These are phyloP conservation scores for Grantiella picta DNA, from an alignment of 2,113 vertebrate genomes.

Conservation along the genomic window DNA sequence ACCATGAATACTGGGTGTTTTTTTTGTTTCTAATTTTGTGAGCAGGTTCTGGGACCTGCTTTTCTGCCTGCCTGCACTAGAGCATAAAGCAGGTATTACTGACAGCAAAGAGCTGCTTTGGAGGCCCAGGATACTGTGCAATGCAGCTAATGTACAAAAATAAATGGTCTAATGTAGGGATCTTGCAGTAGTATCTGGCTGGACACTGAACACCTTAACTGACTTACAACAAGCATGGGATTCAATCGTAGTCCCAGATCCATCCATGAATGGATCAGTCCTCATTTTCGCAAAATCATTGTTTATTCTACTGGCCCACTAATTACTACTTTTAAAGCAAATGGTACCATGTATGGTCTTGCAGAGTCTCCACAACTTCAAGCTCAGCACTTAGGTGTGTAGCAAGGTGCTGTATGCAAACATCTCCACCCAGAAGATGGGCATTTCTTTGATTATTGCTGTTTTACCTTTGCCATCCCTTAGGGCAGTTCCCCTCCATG, in stretches of 20 bases:
- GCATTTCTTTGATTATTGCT: background rate
- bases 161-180: background rate
- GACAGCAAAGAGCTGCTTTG: background rate
- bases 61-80: background rate
- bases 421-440: background rate
- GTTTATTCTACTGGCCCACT: background rate
- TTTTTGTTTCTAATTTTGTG: background rate
- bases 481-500: background rate
- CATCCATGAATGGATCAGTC: background rate
- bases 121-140: background rate
- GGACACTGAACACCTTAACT: background rate
- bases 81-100: background rate
- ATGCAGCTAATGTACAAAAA: background rate
- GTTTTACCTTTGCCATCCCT: background rate
- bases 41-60: background rate
- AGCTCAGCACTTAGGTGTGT: background rate
- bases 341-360: background rate
- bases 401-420: background rate
- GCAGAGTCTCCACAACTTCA: background rate
- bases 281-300: background rate
- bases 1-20: fast-evolving
- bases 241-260: background rate
- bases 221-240: background rate
- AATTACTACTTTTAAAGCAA: background rate
- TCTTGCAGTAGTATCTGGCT: background rate